Percentiles rank a stretch among this genome's conserved stretches.
phyloP scores from a whole-genome alignment of 2,113 vertebrate genomes.

The Callipepla californica region DNA sequence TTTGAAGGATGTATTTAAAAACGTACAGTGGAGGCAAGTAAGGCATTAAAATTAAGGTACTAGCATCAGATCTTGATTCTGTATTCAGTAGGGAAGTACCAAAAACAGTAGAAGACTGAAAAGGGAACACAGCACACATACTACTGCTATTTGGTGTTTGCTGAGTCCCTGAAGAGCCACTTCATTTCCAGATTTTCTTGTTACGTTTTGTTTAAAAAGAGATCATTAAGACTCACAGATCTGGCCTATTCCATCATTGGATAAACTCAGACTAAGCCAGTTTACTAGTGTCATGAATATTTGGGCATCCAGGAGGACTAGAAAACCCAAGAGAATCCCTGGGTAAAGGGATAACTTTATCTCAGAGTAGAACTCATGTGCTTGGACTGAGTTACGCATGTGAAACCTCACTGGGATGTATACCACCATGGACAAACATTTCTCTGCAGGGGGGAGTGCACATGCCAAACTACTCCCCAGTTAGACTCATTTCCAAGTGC shows the following conservation, averaged over 20 bases:
- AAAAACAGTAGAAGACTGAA: slow-evolving; percentile 10
- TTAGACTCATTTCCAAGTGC: background rate
- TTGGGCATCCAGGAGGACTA: background rate
- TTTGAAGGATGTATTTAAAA: background rate
- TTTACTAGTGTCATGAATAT: background rate
- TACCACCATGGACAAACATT: background rate
- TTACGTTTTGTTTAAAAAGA: background rate
- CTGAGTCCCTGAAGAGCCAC: slow-evolving; percentile 14
- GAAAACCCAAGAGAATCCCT: background rate
- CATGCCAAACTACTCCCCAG: background rate
- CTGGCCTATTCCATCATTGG: background rate
- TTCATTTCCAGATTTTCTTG: background rate
- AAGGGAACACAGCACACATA: background rate
- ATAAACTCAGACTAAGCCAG: slow-evolving; percentile 3
- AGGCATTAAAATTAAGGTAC: background rate
- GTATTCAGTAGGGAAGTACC: background rate
- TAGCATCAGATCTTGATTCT: background rate
- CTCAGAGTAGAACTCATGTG: background rate
- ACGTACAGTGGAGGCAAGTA: background rate
- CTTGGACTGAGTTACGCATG: accelerated
- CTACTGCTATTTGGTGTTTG: background rate
- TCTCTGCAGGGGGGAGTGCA: background rate
- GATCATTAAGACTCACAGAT: slow-evolving; percentile 25
- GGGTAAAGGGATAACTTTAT: background rate
- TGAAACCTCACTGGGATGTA: background rate